Evolutionary conservation across 1,140 invertebrate species (phyloP), one percentile per base, ranked within the genome.

Genomic region (Zaprionus africanus): DNA sequence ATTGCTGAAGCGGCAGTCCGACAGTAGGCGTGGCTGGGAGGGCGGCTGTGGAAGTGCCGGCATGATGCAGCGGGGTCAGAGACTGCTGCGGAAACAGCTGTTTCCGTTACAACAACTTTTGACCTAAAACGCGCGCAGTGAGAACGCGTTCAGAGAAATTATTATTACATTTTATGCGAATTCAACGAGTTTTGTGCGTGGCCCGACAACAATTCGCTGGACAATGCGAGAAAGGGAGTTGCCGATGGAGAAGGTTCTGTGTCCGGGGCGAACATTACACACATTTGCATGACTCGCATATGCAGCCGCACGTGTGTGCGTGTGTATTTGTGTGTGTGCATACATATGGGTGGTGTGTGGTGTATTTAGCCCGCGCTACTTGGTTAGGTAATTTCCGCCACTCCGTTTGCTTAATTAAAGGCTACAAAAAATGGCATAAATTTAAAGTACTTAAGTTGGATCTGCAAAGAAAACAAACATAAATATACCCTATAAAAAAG

Each of bases 151-250:
- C 58, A 60, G 64, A 67, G 56, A 81, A 88, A 88, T 83, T 78
- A 81, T 87, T 87, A 83, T 84, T 81, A 88, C 81, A 75, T 88
- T 87, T 87, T 76, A 78, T 87, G 84, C 78, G 81, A 87, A 88
- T 84, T 87, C 81, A 87, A 88, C 84, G 75, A 78, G 70, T 81
- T 81, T 73, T 56, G 24, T 74, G 60, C 61, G 54, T 64, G 54
- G 9, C 26, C 38, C 31, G 28, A 28, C 46, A 51, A 69, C 65
- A 67, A 62, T 34, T 62, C 17, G 24, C 59, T 51, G 51, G 51
- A 36, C 61, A 63, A 11, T 5, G 43, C 1, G 15, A 31, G 11
- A 49, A 22, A 22, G 22, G 24, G 2, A 12, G 19, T 36, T 17
- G 36, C n/a, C 5, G 12, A 38, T n/a, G 15, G 19, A 34, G 12